Conservation (phyloP, 2,113 vertebrate species). For the Opisthocomus hoazin region DNA sequence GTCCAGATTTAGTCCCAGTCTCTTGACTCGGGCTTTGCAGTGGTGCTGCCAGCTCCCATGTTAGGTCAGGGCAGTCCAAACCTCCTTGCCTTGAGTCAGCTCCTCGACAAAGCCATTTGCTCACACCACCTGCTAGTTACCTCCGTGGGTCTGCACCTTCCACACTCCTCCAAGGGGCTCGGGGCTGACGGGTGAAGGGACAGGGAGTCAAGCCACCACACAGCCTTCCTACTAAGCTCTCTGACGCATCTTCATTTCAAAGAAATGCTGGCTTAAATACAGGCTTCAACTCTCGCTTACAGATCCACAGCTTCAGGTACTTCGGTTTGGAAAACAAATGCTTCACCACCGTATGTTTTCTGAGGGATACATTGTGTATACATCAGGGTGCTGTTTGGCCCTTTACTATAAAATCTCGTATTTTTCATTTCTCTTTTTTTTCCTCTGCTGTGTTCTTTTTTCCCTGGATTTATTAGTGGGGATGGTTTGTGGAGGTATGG, state of each 20-base stretch:
- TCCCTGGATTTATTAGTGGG: conserved; percentile 30
- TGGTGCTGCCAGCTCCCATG: accelerated
- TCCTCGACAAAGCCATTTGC: not conserved
- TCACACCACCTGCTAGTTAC: not conserved
- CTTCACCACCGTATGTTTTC: not conserved
- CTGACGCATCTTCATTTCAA: not conserved
- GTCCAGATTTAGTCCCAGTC: no score
- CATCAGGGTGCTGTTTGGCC: not conserved
- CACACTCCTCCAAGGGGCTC: accelerated
- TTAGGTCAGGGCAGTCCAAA: not conserved
- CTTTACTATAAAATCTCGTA: not conserved
- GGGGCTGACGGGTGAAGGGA: not conserved
- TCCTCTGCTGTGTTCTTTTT: conserved; percentile 12
- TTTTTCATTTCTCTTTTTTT: conserved; percentile 12
- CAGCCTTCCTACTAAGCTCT: not conserved
- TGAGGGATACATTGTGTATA: not conserved
- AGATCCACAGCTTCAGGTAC: not conserved
- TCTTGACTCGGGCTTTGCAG: not conserved
- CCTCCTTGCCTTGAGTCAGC: not conserved
- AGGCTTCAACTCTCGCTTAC: not conserved
- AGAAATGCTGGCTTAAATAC: not conserved
- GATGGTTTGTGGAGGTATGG: conserved; percentile 54
- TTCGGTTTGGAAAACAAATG: not conserved
- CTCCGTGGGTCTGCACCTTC: not conserved
- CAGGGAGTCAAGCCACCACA: not conserved